Evolutionary conservation across 2,888 invertebrate genomes (phyloP).

Genomic region (Harpagoxenus sublaevis): DNA sequence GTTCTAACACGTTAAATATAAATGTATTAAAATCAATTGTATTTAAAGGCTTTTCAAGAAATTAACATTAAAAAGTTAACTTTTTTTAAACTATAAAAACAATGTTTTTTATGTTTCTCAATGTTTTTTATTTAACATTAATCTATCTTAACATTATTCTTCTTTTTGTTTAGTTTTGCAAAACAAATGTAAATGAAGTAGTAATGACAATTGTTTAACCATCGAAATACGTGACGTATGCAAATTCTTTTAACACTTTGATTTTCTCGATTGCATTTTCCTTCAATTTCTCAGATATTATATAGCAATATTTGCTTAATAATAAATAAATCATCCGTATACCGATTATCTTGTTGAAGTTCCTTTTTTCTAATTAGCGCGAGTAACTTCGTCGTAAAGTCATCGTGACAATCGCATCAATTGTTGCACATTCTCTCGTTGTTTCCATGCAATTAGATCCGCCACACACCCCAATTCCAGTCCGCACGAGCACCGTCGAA

Average conservation of each 20-base stretch:
- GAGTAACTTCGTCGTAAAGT: slow-evolving; percentile 45
- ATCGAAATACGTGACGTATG: neutral
- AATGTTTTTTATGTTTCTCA: neutral
- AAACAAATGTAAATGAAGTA: neutral
- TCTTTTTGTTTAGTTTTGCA: neutral
- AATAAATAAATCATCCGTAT: slow-evolving; percentile 61
- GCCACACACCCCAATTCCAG: slow-evolving; percentile 66
- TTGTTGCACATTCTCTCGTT: slow-evolving; percentile 53
- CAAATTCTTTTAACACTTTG: neutral
- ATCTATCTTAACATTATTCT: no score
- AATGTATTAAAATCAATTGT: no score
- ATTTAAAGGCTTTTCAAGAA: neutral
- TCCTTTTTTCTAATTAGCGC: slow-evolving; percentile 62
- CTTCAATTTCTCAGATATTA: neutral
- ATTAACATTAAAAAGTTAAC: neutral
- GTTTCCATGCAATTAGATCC: slow-evolving; percentile 76
- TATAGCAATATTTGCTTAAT: slow-evolving; percentile 45
- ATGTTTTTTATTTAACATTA: neutral
- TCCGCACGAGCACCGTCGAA: slow-evolving; percentile 60
- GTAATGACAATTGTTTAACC: neutral
- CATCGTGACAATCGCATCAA: slow-evolving; percentile 57
- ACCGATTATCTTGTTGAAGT: neutral
- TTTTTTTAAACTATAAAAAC: neutral
- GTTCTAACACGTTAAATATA: no score
- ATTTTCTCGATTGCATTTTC: neutral